Conservation (phyloP, 37 sponge, comb jelly and placozoan genomes). For the Halisarca cf. caerulea region DNA sequence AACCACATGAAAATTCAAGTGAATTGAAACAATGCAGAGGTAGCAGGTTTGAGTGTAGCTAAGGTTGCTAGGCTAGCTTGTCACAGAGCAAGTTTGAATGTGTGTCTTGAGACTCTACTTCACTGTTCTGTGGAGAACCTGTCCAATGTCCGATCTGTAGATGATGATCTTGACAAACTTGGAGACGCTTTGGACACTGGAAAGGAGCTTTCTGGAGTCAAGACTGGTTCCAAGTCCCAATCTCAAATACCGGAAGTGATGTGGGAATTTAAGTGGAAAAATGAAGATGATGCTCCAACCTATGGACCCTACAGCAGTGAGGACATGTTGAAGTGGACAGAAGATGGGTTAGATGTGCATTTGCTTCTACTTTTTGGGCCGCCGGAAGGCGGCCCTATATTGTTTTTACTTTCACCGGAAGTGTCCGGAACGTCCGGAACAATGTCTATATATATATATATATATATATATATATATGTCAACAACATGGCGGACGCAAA, state of each 20-base stretch:
- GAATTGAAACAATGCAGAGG: too few relatives aligned
- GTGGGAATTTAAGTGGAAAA: conserved; percentile 93
- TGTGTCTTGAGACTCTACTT: too few relatives aligned
- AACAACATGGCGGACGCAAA: too few relatives aligned
- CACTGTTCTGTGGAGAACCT: too few relatives aligned
- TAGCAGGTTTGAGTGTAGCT: too few relatives aligned
- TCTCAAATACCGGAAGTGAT: conserved; percentile 42
- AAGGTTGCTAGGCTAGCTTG: too few relatives aligned
- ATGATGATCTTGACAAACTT: conserved; percentile 29
- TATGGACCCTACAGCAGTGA: conserved; percentile 88
- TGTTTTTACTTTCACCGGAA: too few relatives aligned
- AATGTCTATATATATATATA: background rate
- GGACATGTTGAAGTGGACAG: conserved; percentile 87
- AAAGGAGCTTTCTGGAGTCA: background rate
- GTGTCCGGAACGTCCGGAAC: background rate
- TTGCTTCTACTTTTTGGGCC: too few relatives aligned
- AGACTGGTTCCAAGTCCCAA: background rate
- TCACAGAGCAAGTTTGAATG: too few relatives aligned
- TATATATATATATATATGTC: background rate
- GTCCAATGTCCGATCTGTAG: background rate
- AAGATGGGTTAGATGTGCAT: conserved; percentile 50
- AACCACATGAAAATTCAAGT: too few relatives aligned
- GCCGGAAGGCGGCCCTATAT: too few relatives aligned
- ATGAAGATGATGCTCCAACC: conserved; percentile 58
- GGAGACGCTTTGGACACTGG: conserved; percentile 25